phyloP scores from a whole-genome alignment of 2,888 invertebrate genomes.

The Griposia aprilina region DNA sequence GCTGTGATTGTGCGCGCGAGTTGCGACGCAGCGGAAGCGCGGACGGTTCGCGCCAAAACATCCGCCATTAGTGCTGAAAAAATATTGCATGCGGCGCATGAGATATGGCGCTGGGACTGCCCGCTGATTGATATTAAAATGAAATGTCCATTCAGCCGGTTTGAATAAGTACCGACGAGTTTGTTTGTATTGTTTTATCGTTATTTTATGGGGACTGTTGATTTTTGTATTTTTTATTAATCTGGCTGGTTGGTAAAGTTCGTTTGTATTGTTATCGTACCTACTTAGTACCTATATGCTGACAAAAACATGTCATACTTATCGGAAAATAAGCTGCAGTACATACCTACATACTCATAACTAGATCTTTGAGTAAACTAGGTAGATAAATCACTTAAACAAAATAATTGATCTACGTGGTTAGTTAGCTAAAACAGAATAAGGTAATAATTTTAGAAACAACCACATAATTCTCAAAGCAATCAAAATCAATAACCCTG shows the following conservation, averaged over 20 bases:
- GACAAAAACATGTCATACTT: background rate
- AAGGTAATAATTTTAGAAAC: background rate
- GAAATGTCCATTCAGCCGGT: constrained; percentile 56
- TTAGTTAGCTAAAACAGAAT: background rate
- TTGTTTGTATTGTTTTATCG: constrained; percentile 48
- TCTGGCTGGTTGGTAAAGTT: background rate
- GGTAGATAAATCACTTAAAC: background rate
- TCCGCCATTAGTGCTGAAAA: constrained; percentile 77
- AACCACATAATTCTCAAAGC: background rate
- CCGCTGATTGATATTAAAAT: constrained; percentile 67
- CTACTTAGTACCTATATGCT: background rate
- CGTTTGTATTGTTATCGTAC: background rate
- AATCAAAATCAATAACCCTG: background rate
- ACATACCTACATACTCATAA: background rate
- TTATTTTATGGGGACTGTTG: constrained; percentile 28
- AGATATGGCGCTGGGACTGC: constrained; percentile 64
- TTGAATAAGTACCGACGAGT: constrained; percentile 49
- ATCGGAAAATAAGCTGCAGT: background rate
- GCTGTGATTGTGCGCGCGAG: constrained; percentile 77
- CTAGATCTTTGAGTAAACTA: background rate
- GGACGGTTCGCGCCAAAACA: constrained; percentile 79
- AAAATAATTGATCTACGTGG: background rate
- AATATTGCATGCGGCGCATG: constrained; percentile 74
- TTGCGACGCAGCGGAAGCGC: constrained; percentile 73
- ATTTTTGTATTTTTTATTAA: background rate